Evolutionary conservation across 2,113 vertebrate species (phyloP).

Genomic region (Myodes glareolus): DNA sequence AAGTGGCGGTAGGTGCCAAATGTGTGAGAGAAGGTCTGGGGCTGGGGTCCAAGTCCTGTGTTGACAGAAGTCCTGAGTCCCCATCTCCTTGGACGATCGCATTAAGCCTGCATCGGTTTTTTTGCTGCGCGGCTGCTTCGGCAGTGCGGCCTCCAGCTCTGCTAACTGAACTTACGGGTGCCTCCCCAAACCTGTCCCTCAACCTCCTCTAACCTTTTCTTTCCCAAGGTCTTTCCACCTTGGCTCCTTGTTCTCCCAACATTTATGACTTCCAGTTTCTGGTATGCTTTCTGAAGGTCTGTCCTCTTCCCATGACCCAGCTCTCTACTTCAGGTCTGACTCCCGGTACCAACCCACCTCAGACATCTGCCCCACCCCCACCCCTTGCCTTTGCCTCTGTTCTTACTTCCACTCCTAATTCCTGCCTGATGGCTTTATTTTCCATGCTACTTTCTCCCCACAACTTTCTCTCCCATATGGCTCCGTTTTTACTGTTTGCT

Average conservation of each 20-base stretch:
- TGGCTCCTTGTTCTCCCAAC: neutral
- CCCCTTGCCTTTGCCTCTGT: neutral
- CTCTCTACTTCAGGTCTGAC: neutral
- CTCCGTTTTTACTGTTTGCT: neutral
- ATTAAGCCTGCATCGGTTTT: neutral
- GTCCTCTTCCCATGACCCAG: neutral
- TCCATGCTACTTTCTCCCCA: neutral
- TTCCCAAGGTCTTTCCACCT: neutral
- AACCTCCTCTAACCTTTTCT: neutral
- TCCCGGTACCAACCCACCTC: neutral
- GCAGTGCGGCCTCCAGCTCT: neutral
- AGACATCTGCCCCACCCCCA: neutral
- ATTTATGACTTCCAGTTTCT: neutral
- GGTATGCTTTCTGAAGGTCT: constrained; percentile 9
- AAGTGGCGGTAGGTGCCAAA: constrained; percentile 84
- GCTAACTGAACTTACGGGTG: neutral
- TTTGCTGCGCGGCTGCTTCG: neutral
- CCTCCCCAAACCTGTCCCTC: neutral
- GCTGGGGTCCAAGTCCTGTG: neutral
- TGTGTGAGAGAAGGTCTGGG: neutral
- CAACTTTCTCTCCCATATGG: neutral
- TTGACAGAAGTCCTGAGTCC: constrained; percentile 22
- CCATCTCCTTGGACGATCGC: neutral
- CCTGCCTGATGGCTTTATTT: neutral
- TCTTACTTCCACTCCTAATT: neutral